A percentile compares a stretch with the other conserved stretches of the same genome.
Conservation (phyloP, 2,113 vertebrate species). For the Chamaetylas fuelleborni region DNA sequence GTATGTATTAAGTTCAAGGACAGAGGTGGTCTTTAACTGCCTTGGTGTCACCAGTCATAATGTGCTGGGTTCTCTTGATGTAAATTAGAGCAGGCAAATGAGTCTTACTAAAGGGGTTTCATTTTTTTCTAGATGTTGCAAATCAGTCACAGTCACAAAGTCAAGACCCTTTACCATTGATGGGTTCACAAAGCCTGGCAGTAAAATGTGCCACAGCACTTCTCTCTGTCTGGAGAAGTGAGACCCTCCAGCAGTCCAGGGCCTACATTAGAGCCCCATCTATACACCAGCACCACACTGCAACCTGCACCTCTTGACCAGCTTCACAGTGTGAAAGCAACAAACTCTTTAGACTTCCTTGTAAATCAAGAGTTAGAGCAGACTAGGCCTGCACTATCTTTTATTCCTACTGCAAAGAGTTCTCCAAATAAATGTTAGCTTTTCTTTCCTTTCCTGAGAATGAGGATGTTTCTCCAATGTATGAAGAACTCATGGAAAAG, state of each 20-base stretch:
- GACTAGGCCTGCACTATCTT: not conserved
- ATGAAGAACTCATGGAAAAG: not conserved
- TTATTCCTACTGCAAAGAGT: not conserved
- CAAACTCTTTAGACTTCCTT: not conserved
- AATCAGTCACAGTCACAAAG: not conserved
- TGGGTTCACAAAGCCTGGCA: not conserved
- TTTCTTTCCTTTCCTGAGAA: constrained; percentile 9
- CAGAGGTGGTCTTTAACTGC: not conserved
- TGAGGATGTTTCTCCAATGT: not conserved
- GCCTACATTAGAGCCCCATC: not conserved
- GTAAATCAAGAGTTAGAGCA: not conserved
- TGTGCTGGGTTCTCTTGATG: not conserved
- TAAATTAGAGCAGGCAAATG: not conserved
- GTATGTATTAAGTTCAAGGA: not conserved
- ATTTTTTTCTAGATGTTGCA: not conserved
- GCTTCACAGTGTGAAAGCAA: not conserved
- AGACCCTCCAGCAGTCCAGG: not conserved
- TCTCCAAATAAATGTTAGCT: not conserved
- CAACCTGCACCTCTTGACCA: not conserved
- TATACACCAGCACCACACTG: not conserved
- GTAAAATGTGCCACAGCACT: not conserved
- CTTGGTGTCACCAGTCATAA: not conserved
- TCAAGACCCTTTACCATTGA: not conserved
- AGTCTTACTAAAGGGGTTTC: not conserved
- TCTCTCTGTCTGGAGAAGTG: not conserved